These are phyloP conservation scores for Liolophura sinensis DNA, from an alignment of 1,140 invertebrate genomes.

Conservation along the genomic window DNA sequence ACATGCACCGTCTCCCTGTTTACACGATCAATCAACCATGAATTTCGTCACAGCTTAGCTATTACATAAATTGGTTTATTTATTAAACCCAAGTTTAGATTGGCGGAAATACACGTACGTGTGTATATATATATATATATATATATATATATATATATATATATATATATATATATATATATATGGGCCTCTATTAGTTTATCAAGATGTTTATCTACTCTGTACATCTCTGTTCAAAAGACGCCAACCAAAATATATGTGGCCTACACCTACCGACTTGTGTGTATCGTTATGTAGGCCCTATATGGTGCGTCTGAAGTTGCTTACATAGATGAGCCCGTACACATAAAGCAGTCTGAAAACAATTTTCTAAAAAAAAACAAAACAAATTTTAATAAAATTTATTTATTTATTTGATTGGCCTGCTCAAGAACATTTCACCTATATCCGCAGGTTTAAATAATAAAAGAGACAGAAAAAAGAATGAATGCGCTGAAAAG, in stretches of 20 bases:
- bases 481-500: no score
- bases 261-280: background rate
- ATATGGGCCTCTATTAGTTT: background rate
- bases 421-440: no score
- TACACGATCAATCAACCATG: conserved; percentile 6
- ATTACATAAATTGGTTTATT: conserved; percentile 1
- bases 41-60: conserved; percentile 5
- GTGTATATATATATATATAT: conserved; percentile 10
- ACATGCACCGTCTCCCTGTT: background rate
- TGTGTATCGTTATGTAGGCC: background rate
- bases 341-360: background rate
- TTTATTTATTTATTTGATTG: no score
- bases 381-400: background rate
- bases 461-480: no score
- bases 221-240: background rate
- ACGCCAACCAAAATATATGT: background rate
- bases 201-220: conserved; percentile 2
- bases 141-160: conserved; percentile 10
- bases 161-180: conserved; percentile 8
- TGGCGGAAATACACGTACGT: background rate
- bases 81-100: conserved; percentile 3
- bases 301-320: background rate
- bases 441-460: no score
- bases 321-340: background rate
- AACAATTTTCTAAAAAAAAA: background rate